A percentile compares a stretch with the other conserved stretches of the same genome.
Evolutionary conservation across 2,888 invertebrate species (phyloP).

Genomic region (Chrysolina oricalcia): DNA sequence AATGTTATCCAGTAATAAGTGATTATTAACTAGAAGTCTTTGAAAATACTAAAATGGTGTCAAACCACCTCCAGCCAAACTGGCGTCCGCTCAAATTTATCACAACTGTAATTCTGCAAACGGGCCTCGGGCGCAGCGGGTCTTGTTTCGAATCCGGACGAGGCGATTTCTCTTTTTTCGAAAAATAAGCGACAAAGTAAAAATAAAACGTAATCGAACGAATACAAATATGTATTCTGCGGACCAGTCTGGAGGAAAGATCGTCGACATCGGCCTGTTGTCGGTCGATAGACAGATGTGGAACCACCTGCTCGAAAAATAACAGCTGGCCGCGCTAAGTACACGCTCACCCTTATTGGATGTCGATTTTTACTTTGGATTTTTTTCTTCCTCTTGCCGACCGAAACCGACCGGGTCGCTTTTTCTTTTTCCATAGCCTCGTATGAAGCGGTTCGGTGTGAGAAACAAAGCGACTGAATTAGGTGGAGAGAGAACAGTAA

Average conservation of each 20-base stretch:
- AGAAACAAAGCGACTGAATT: not conserved
- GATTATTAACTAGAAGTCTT: too few species aligned
- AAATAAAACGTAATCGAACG: not conserved
- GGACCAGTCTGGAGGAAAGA: not conserved
- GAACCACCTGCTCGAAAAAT: constrained; percentile 62
- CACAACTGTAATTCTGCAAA: too few species aligned
- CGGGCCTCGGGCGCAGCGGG: too few species aligned
- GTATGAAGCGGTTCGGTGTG: not conserved
- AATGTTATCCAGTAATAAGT: too few species aligned
- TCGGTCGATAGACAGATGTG: constrained; percentile 59
- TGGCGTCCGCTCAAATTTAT: too few species aligned
- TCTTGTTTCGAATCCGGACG: too few species aligned
- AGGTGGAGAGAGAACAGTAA: too few species aligned
- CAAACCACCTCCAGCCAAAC: too few species aligned
- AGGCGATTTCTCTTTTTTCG: not conserved
- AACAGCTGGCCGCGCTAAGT: constrained; percentile 61
- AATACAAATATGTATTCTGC: not conserved
- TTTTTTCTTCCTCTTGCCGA: constrained; percentile 4
- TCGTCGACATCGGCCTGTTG: constrained; percentile 35
- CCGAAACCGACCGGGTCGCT: constrained; percentile 9
- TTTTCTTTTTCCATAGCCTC: constrained; percentile 22
- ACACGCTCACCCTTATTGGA: constrained; percentile 55
- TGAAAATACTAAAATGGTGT: too few species aligned
- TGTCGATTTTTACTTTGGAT: constrained; percentile 38
- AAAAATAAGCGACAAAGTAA: not conserved